phyloP scores from a whole-genome alignment of 2,888 invertebrate species.

The Subacronicta megacephala region DNA sequence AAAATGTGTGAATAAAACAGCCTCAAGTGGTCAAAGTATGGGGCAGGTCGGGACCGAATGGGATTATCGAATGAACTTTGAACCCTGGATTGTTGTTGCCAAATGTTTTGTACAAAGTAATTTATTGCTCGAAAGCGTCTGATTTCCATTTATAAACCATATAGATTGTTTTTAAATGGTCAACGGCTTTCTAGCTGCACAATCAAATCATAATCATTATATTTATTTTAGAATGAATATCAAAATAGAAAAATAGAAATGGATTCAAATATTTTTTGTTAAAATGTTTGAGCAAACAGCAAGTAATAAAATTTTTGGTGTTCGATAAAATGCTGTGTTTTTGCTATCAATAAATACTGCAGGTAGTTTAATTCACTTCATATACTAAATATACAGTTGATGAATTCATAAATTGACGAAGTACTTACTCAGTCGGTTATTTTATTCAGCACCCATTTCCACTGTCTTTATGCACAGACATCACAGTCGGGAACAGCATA shows the following conservation, averaged over 20 bases:
- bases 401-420: no score
- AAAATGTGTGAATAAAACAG: no score
- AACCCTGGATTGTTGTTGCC: background rate
- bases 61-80: background rate
- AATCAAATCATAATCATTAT: no score
- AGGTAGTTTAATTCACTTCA: conserved; percentile 16
- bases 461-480: conserved; percentile 28
- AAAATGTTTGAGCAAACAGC: conserved; percentile 4
- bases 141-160: no score
- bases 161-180: no score
- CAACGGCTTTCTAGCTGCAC: no score
- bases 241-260: conserved; percentile 1
- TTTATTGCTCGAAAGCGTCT: background rate
- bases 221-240: background rate
- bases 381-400: conserved; percentile 10
- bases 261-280: conserved; percentile 20
- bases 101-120: background rate
- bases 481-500: conserved; percentile 30
- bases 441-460: conserved; percentile 16
- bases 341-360: conserved; percentile 15
- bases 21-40: background rate
- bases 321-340: conserved; percentile 4
- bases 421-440: conserved; percentile 1
- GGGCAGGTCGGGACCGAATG: background rate
- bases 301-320: conserved; percentile 13